Conservation (phyloP, 2,113 vertebrate species). For the Tor tambroides region DNA sequence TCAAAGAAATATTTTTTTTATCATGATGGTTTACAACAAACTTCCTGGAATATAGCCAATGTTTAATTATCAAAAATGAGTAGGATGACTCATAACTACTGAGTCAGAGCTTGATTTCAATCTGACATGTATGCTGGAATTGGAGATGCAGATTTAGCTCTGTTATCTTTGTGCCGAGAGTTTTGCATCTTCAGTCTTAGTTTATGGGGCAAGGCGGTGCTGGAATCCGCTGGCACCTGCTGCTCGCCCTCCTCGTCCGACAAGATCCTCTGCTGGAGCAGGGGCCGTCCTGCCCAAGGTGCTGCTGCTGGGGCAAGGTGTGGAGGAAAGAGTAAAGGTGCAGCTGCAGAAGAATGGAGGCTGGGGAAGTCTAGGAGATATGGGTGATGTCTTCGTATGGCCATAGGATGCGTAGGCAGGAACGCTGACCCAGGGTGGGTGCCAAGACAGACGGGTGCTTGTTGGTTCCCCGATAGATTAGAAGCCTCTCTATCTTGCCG, state of each 20-base stretch:
- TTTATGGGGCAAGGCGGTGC: slow-evolving; percentile 76
- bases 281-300: slow-evolving; percentile 43
- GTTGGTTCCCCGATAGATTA: slow-evolving; percentile 44
- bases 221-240: slow-evolving; percentile 63
- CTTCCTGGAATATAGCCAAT: neutral
- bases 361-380: slow-evolving; percentile 63
- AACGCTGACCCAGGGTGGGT: slow-evolving; percentile 61
- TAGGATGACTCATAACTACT: slow-evolving; percentile 1
- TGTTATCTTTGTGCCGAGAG: slow-evolving; percentile 38
- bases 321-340: slow-evolving; percentile 62
- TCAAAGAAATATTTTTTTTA: neutral
- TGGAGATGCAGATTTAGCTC: slow-evolving; percentile 41
- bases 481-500: slow-evolving; percentile 36
- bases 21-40: neutral
- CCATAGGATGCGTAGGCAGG: slow-evolving; percentile 64
- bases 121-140: slow-evolving; percentile 54
- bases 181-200: slow-evolving; percentile 73
- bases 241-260: slow-evolving; percentile 75
- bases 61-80: neutral
- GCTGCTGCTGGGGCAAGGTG: slow-evolving; percentile 61
- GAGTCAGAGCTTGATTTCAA: slow-evolving; percentile 38
- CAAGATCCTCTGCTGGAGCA: slow-evolving; percentile 53
- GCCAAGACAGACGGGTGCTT: neutral
- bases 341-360: slow-evolving; percentile 56
- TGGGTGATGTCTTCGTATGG: slow-evolving; percentile 68